Evolutionary conservation across 2,888 invertebrate species (phyloP).

Genomic region (Kryphioiulus occultus): DNA sequence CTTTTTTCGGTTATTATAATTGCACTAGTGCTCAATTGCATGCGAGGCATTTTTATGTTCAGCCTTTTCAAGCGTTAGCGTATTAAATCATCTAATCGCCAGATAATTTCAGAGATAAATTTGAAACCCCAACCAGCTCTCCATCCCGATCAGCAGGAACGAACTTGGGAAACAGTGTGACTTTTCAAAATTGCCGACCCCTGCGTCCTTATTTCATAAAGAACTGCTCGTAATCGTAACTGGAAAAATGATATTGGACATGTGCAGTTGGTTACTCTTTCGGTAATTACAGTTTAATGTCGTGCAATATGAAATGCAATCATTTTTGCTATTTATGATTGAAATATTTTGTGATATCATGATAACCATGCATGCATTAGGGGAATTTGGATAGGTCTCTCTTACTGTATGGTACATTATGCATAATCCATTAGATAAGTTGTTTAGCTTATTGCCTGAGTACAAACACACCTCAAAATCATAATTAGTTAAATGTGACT

Average conservation of each 20-base stretch:
- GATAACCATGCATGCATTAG: background rate
- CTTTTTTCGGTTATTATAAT: background rate
- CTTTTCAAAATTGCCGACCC: background rate
- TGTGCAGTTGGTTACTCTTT: background rate
- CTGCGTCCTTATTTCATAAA: background rate
- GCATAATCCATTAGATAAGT: too few species aligned
- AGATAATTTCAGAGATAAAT: slow-evolving; percentile 8
- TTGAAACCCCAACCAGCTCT: background rate
- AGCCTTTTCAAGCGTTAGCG: background rate
- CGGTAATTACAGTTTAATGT: background rate
- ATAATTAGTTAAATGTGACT: too few species aligned
- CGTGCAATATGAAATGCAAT: too few species aligned
- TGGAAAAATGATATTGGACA: background rate
- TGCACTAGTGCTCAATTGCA: background rate
- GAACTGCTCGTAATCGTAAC: background rate
- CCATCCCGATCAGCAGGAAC: background rate
- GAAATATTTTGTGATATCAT: background rate
- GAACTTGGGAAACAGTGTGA: background rate
- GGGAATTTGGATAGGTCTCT: background rate
- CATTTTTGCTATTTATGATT: background rate
- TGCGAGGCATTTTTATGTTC: background rate
- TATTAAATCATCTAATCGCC: background rate
- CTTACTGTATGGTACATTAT: too few species aligned
- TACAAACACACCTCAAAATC: too few species aligned
- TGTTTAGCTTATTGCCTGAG: too few species aligned